These are phyloP conservation scores for Uropetala carovei DNA, from an alignment of 2,888 invertebrate genomes.

Conservation along the genomic window DNA sequence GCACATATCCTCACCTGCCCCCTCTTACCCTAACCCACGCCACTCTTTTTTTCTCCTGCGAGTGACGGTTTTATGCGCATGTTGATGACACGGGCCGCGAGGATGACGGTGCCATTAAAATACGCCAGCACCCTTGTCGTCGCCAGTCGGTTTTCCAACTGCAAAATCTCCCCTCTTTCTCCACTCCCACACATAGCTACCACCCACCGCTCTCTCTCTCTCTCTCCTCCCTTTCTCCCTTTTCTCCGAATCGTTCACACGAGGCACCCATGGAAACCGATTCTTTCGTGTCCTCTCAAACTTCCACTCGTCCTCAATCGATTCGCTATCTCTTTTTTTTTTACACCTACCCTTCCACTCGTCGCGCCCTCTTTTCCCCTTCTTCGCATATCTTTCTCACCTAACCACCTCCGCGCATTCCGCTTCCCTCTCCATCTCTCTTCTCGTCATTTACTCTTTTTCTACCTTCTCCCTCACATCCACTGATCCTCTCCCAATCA, in stretches of 20 bases:
- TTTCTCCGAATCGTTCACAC: neutral
- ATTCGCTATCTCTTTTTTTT: too few relatives aligned
- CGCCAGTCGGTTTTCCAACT: neutral
- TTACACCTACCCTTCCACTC: too few relatives aligned
- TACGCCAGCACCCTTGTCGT: slow-evolving; percentile 16
- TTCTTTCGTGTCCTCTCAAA: too few relatives aligned
- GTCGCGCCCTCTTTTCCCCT: too few relatives aligned
- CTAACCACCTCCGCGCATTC: too few relatives aligned
- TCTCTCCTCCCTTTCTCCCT: neutral
- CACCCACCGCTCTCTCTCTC: neutral
- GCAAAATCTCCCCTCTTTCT: neutral
- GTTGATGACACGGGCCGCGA: slow-evolving; percentile 11
- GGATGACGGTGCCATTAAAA: slow-evolving; percentile 18
- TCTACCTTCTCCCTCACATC: too few relatives aligned
- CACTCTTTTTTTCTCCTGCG: neutral
- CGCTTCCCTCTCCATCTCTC: too few relatives aligned
- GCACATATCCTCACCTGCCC: neutral
- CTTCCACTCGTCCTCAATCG: too few relatives aligned
- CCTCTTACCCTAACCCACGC: neutral
- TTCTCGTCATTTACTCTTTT: too few relatives aligned
- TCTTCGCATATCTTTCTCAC: too few relatives aligned
- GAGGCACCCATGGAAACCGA: too few relatives aligned
- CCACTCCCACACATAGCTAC: neutral
- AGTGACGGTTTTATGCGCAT: slow-evolving; percentile 28
- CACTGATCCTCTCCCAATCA: too few relatives aligned